Base-by-base conservation (phyloP, 2,888 invertebrate species). In the Beris morrisii region DNA sequence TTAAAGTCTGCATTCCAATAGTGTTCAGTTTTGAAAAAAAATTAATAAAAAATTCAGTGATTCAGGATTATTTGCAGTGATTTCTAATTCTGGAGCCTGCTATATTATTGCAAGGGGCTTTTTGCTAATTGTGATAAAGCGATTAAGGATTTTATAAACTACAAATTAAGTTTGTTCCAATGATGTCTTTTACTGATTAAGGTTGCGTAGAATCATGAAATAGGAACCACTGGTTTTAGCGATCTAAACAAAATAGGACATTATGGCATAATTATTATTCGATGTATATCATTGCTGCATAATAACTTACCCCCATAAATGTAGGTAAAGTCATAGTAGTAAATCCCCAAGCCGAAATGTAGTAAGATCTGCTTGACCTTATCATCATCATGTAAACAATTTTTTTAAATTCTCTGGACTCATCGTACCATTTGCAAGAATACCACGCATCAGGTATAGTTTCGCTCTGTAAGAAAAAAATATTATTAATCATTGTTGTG, bases 221-320 rank as follows among this genome's bases (percentile, higher is more conserved):
- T 68, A 68, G 5, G 68, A 68, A 48, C 53, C 53, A 58, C 68
- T 68, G 28, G 68, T 66, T 28, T 64, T 53, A 4, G 44, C 15
- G 13, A 68, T 64, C 68, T 68, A 9, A 48, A 22, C 22, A 22
- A 64, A 68, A 30, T 32, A 61, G 22, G 22, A 22, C 22, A 22
- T 22, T 22, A 22, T 2, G 22, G 1, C 22, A 22, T 22, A 22
- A 22, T 22, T 22, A 22, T 22, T 22, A 22, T 22, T 22, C 1
- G 22, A 22, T 2, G 3, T 22, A 22, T 22, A 22, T 22, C 22
- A 22, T 22, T 22, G 22, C 1, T 22, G 22, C 22, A 22, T 22
- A 48, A 13, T 4, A 22, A 22, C 15, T 3, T 50, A 61, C 59
- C 0, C 13, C 31, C 15, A 38, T n/a, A 32, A 61, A 61, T 5